Percentiles rank a stretch among this genome's conserved stretches.
These are phyloP conservation scores for Onychorhynchus coronatus DNA, from an alignment of 2,113 vertebrate species.

Conservation along the genomic window DNA sequence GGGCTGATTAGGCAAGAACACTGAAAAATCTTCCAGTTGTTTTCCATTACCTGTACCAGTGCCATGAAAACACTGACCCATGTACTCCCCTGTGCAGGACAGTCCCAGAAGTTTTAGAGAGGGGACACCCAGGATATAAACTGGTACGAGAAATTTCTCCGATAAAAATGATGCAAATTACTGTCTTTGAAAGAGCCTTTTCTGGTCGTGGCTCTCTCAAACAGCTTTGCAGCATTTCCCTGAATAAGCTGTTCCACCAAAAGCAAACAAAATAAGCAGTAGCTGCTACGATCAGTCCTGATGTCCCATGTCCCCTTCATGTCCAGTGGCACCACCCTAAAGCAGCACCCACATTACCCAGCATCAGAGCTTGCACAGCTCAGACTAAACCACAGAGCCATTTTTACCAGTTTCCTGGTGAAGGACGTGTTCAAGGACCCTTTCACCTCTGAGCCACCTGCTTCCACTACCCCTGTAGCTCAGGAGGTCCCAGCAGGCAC, in stretches of 20 bases:
- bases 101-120: not conserved
- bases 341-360: not conserved
- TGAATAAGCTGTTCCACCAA: not conserved
- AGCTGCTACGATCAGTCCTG: not conserved
- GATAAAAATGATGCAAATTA: not conserved
- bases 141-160: not conserved
- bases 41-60: not conserved
- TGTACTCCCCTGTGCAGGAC: not conserved
- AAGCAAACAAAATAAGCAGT: not conserved
- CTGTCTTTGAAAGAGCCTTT: not conserved
- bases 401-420: not conserved
- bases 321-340: not conserved
- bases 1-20: not conserved
- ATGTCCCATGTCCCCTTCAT: not conserved
- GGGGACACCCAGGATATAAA: not conserved
- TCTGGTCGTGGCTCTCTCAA: not conserved
- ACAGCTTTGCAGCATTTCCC: not conserved
- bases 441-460: not conserved
- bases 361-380: not conserved
- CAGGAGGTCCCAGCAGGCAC: not conserved
- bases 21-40: not conserved
- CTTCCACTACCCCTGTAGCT: rapidly evolving
- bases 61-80: not conserved
- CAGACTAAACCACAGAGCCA: not conserved
- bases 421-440: not conserved